phyloP scores from a whole-genome alignment of 2,888 invertebrate species.

The Callyntrura guangdongensis region DNA sequence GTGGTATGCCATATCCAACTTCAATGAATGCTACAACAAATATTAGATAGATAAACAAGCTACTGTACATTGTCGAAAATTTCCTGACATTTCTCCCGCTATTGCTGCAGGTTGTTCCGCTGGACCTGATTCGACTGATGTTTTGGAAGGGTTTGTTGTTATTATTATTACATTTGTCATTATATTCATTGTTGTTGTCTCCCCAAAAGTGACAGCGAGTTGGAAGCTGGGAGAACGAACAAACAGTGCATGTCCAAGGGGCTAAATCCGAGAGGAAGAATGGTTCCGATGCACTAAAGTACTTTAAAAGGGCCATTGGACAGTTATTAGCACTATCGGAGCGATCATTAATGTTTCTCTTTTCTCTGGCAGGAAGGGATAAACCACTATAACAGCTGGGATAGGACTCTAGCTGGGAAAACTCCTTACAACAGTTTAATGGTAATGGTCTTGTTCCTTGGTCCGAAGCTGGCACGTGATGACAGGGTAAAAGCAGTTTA shows the following conservation, averaged over 20 bases:
- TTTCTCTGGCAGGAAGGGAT: neutral
- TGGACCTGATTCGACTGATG: neutral
- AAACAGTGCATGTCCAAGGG: slow-evolving; percentile 31
- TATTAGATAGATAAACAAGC: neutral
- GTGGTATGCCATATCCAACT: slow-evolving; percentile 21
- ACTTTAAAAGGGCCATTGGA: slow-evolving; percentile 68
- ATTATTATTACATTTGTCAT: neutral
- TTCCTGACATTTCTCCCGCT: neutral
- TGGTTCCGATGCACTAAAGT: slow-evolving; percentile 53
- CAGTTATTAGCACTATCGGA: slow-evolving; percentile 67
- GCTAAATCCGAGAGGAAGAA: slow-evolving; percentile 32
- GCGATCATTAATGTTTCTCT: slow-evolving; percentile 58
- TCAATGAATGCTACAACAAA: slow-evolving; percentile 19
- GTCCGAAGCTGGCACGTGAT: slow-evolving; percentile 28
- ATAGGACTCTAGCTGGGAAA: neutral
- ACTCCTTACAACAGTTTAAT: slow-evolving; percentile 27
- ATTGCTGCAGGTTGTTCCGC: neutral
- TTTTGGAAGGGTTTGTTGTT: neutral
- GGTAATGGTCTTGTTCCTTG: slow-evolving; percentile 1
- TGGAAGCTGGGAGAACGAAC: neutral
- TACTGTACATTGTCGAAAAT: neutral
- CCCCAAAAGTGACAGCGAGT: neutral
- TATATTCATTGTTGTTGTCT: neutral
- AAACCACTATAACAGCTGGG: slow-evolving; percentile 50
- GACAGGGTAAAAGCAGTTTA: slow-evolving; percentile 62